Conservation (phyloP, 2,797 vertebrate species). For the Pseudochromis fuscus region DNA sequence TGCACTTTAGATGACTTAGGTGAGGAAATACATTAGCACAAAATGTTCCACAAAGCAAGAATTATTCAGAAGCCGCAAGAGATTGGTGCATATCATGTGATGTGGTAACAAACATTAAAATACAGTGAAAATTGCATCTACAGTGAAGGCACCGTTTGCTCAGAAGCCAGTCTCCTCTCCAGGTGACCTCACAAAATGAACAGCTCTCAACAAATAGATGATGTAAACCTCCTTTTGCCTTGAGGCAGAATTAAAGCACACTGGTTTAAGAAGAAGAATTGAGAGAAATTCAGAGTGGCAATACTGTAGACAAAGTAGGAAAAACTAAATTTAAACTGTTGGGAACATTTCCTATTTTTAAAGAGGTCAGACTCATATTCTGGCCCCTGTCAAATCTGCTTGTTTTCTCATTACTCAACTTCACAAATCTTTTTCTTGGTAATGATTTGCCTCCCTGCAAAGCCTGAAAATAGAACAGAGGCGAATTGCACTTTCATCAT, state of each 20-base stretch:
- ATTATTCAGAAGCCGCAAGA: slow-evolving; percentile 6
- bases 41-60: slow-evolving; percentile 39
- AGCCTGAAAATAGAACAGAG: slow-evolving; percentile 77
- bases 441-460: slow-evolving; percentile 55
- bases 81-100: slow-evolving; percentile 32
- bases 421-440: slow-evolving; percentile 41
- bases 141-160: slow-evolving; percentile 33
- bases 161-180: slow-evolving; percentile 49
- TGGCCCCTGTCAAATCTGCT: slow-evolving; percentile 64
- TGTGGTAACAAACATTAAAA: slow-evolving; percentile 24
- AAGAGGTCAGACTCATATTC: slow-evolving; percentile 51
- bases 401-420: slow-evolving; percentile 72
- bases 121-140: slow-evolving; percentile 39
- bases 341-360: slow-evolving; percentile 68
- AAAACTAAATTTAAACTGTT: slow-evolving; percentile 60
- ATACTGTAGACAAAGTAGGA: slow-evolving; percentile 41
- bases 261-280: slow-evolving; percentile 51
- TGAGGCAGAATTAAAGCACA: slow-evolving; percentile 52
- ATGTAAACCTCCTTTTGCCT: slow-evolving; percentile 66
- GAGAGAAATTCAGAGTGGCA: slow-evolving; percentile 27
- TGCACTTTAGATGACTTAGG: slow-evolving; percentile 35
- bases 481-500: slow-evolving; percentile 71
- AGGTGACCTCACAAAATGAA: slow-evolving; percentile 67
- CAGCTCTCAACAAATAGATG: slow-evolving; percentile 55
- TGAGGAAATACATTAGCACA: slow-evolving; percentile 61